A percentile compares a stretch with the other conserved stretches of the same genome.
These are phyloP conservation scores for Boloria selene DNA, from an alignment of 2,888 invertebrate genomes.

Conservation along the genomic window DNA sequence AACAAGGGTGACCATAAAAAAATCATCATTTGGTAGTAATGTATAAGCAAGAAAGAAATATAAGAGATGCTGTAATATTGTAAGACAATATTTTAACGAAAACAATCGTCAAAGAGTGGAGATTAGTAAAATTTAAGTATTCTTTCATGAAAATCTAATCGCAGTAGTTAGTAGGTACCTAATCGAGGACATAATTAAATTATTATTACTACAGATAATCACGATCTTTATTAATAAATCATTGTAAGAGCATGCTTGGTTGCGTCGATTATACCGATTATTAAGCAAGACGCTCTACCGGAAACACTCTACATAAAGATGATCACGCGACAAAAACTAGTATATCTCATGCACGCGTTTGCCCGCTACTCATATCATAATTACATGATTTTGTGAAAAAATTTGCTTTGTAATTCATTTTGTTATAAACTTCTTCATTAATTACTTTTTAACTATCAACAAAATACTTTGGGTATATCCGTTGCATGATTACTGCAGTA, in stretches of 20 bases:
- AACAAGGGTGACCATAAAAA: too few relatives aligned
- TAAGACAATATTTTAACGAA: too few relatives aligned
- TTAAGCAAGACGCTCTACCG: conserved; percentile 62
- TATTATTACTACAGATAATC: conserved; percentile 14
- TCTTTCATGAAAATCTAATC: conserved; percentile 1
- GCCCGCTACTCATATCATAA: not conserved
- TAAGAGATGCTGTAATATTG: too few relatives aligned
- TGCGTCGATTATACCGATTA: conserved; percentile 66
- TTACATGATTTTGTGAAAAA: conserved; percentile 9
- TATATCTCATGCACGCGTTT: conserved; percentile 48
- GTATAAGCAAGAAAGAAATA: too few relatives aligned
- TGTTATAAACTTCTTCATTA: not conserved
- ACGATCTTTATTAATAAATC: conserved; percentile 25
- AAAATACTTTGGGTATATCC: too few relatives aligned
- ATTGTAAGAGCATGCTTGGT: conserved; percentile 54
- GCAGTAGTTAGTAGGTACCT: not conserved
- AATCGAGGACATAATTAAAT: conserved; percentile 19
- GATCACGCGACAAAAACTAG: conserved; percentile 50
- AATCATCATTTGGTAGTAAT: too few relatives aligned
- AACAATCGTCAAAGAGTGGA: too few relatives aligned
- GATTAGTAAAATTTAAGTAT: too few relatives aligned
- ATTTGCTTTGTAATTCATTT: conserved; percentile 4
- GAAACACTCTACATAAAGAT: conserved; percentile 61
- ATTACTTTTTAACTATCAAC: too few relatives aligned
- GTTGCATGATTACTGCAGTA: too few relatives aligned